Conservation (phyloP, 2,113 vertebrate species). For the Fukomys damarensis region DNA sequence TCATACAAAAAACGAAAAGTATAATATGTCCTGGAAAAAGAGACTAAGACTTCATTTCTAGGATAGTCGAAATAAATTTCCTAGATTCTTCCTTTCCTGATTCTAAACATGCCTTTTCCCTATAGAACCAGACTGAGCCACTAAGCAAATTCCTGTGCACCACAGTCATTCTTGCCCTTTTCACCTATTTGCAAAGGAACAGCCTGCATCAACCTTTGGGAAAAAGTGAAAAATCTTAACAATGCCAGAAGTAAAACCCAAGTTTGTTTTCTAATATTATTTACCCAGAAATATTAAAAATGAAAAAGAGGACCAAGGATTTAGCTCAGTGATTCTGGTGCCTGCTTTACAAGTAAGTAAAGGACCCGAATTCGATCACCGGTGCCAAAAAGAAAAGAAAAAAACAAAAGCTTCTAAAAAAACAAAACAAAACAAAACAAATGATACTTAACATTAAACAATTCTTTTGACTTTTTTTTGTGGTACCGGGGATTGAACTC, state of each 20-base stretch:
- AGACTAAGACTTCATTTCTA: not conserved
- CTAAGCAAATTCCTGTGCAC: not conserved
- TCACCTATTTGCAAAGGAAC: not conserved
- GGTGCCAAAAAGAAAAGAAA: too few relatives aligned
- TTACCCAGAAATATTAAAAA: not conserved
- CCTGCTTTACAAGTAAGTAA: too few relatives aligned
- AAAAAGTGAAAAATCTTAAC: not conserved
- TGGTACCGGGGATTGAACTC: too few relatives aligned
- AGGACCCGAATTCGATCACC: too few relatives aligned
- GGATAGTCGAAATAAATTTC: not conserved
- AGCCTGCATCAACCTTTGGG: not conserved
- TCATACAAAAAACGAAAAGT: not conserved
- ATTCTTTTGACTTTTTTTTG: not conserved
- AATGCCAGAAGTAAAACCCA: conserved; percentile 7
- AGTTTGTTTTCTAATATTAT: not conserved
- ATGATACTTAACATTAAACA: not conserved
- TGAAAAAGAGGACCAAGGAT: not conserved
- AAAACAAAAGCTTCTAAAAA: too few relatives aligned
- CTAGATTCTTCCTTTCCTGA: not conserved
- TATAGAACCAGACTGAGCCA: not conserved
- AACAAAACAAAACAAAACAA: not conserved
- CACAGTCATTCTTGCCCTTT: not conserved
- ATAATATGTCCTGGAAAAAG: not conserved
- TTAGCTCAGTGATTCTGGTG: too few relatives aligned
- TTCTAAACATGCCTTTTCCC: not conserved